Conservation (phyloP, 2,888 invertebrate genomes). For the Pteria penguin region DNA sequence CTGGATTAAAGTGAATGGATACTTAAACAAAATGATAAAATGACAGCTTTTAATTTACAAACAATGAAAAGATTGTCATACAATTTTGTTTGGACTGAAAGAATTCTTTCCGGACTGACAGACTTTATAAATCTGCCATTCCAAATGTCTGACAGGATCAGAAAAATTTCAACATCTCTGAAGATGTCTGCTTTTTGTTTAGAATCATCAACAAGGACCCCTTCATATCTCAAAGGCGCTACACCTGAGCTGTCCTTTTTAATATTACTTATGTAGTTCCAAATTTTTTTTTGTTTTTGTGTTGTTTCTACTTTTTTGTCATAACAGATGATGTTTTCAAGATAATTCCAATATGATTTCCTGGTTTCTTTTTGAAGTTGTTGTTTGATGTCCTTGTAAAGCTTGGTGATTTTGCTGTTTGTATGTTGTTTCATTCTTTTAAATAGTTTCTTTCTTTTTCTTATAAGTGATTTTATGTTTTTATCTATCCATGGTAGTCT, state of each 20-base stretch:
- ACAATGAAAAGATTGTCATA: too few relatives aligned
- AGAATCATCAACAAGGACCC: constrained; percentile 1
- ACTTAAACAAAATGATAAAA: too few relatives aligned
- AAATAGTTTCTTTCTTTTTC: constrained; percentile 33
- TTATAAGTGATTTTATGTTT: constrained; percentile 17
- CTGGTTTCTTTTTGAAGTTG: constrained; percentile 3
- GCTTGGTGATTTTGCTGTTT: neutral
- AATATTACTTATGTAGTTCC: neutral
- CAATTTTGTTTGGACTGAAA: too few relatives aligned
- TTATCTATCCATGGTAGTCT: constrained; percentile 35
- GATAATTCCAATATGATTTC: constrained; percentile 14
- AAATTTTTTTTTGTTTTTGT: constrained; percentile 24
- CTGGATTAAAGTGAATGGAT: too few relatives aligned
- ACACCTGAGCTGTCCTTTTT: neutral
- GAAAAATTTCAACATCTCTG: too few relatives aligned
- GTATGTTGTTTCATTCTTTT: constrained; percentile 11
- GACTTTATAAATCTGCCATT: too few relatives aligned
- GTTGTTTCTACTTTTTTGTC: constrained; percentile 1
- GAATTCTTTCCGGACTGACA: too few relatives aligned
- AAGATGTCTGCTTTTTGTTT: constrained; percentile 20
- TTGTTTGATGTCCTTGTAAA: too few relatives aligned
- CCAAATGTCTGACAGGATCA: too few relatives aligned
- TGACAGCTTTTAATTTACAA: too few relatives aligned
- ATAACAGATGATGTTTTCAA: constrained; percentile 21
- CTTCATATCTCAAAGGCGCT: neutral